Evolutionary conservation across 1,140 invertebrate genomes (phyloP).

Genomic region (Drosophila eugracilis): DNA sequence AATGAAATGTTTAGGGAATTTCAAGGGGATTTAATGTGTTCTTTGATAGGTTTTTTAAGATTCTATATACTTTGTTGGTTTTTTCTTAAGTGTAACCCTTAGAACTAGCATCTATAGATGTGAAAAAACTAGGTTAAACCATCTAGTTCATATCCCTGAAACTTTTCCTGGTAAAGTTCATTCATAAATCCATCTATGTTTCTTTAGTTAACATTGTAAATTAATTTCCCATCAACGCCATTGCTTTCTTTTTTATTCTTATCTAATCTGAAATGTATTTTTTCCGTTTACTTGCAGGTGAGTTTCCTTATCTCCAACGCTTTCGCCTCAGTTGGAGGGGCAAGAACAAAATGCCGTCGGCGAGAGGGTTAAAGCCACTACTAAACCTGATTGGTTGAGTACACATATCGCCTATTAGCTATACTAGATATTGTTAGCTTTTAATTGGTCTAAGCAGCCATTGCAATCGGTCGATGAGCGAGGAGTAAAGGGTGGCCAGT

Average conservation of each 20-base stretch:
- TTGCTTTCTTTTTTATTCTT: slow-evolving; percentile 29
- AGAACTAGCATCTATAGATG: too few relatives aligned
- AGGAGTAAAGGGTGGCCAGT: slow-evolving; percentile 12
- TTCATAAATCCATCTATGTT: slow-evolving; percentile 27
- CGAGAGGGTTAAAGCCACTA: slow-evolving; percentile 23
- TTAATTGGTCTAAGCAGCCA: slow-evolving; percentile 79
- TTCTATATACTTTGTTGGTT: too few relatives aligned
- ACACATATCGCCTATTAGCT: slow-evolving; percentile 73
- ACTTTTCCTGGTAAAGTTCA: not conserved
- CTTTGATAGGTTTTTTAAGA: too few relatives aligned
- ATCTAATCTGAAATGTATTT: slow-evolving; percentile 65
- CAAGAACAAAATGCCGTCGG: slow-evolving; percentile 64
- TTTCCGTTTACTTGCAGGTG: slow-evolving; percentile 64
- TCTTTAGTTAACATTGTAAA: slow-evolving; percentile 14
- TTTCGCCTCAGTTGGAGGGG: slow-evolving; percentile 32
- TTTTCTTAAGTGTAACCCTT: too few relatives aligned
- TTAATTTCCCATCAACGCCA: slow-evolving; percentile 35
- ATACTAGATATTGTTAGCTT: slow-evolving; percentile 77
- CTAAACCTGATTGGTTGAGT: slow-evolving; percentile 80
- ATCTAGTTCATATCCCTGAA: too few relatives aligned
- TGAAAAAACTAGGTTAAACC: not conserved
- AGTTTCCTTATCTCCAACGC: slow-evolving; percentile 64
- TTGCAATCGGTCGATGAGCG: slow-evolving; percentile 33
- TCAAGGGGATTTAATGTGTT: not conserved
- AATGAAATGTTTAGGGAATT: not conserved